These are phyloP conservation scores for Hecatera dysodea DNA, from an alignment of 2,888 invertebrate genomes.

Conservation along the genomic window DNA sequence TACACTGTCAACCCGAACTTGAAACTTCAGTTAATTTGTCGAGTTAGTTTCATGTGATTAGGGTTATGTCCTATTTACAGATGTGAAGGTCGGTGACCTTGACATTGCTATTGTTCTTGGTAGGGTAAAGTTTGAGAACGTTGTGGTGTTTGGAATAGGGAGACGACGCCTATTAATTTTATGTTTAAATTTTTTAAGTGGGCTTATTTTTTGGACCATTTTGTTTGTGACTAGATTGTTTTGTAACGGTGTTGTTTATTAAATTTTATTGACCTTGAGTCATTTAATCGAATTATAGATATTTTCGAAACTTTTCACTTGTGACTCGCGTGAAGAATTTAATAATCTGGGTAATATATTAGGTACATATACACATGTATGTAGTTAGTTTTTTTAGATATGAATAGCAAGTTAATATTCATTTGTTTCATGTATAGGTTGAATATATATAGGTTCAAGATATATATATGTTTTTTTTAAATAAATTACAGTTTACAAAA, in stretches of 20 bases:
- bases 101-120: not conserved
- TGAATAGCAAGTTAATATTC: too few relatives aligned
- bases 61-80: constrained; percentile 26
- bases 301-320: too few relatives aligned
- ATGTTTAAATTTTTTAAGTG: constrained; percentile 23
- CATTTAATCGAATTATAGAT: too few relatives aligned
- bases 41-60: constrained; percentile 20
- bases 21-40: constrained; percentile 38
- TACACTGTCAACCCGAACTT: constrained; percentile 33
- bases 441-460: too few relatives aligned
- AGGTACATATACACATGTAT: too few relatives aligned
- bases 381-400: too few relatives aligned
- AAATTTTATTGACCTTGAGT: not conserved
- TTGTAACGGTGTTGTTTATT: not conserved
- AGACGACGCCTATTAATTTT: constrained; percentile 34
- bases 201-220: constrained; percentile 13
- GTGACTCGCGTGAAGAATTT: too few relatives aligned
- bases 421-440: too few relatives aligned
- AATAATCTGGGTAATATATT: too few relatives aligned
- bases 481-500: too few relatives aligned
- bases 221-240: constrained; percentile 3
- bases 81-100: constrained; percentile 27
- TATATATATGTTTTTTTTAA: too few relatives aligned
- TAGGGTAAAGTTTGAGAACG: constrained; percentile 12
- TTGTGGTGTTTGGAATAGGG: constrained; percentile 16